These are phyloP conservation scores for Neosalanx taihuensis DNA, from an alignment of 2,797 vertebrate genomes.

Conservation along the genomic window DNA sequence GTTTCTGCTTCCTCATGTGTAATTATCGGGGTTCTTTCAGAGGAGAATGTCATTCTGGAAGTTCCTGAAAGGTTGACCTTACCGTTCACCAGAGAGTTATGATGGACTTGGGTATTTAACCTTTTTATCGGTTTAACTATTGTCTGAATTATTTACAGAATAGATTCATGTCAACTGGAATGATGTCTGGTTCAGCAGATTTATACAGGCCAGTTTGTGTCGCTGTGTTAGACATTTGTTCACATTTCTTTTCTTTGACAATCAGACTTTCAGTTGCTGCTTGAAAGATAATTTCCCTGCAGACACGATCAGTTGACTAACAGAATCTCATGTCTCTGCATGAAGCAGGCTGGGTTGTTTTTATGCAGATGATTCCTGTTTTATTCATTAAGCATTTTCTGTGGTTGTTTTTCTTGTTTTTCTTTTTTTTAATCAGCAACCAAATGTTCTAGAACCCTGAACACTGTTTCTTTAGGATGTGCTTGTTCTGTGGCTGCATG, in stretches of 20 bases:
- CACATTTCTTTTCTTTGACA: too few species aligned
- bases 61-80: background rate
- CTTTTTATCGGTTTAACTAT: background rate
- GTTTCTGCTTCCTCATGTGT: constrained; percentile 40
- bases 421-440: background rate
- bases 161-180: background rate
- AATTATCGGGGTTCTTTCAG: constrained; percentile 38
- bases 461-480: background rate
- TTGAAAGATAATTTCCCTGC: background rate
- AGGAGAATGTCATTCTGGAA: too few species aligned
- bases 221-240: background rate
- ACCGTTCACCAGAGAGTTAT: background rate
- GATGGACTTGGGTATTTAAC: constrained; percentile 1
- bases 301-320: background rate
- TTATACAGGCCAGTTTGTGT: background rate
- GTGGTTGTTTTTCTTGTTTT: too few species aligned
- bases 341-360: background rate
- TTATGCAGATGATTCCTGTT: too few species aligned
- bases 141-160: too few species aligned
- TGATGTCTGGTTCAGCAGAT: background rate
- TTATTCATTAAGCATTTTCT: too few species aligned
- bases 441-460: background rate
- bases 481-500: background rate
- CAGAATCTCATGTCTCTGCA: background rate
- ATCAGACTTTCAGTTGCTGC: background rate